A percentile compares a stretch with the other conserved stretches of the same genome.
Conservation (phyloP, 1,140 invertebrate genomes). For the Neotoxoptera formosana region DNA sequence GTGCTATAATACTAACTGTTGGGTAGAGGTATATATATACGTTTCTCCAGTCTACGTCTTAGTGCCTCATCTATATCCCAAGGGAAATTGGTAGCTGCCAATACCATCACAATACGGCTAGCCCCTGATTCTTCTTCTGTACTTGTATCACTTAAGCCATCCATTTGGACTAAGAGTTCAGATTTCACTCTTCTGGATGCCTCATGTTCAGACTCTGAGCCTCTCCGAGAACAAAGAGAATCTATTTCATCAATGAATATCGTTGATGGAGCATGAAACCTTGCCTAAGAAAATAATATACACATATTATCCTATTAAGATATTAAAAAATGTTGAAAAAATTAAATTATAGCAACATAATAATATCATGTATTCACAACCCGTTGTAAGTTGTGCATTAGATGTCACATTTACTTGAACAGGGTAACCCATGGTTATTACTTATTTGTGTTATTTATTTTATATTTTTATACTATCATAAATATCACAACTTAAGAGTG, state of each 20-base stretch:
- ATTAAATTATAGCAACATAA: not conserved
- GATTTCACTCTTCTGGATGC: constrained; percentile 97
- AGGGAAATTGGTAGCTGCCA: constrained; percentile 99
- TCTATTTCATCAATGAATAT: constrained; percentile 99
- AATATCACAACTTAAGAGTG: not conserved
- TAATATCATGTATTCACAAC: not conserved
- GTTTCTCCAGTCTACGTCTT: constrained; percentile 92
- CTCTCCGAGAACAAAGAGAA: constrained; percentile 94
- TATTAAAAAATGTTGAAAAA: constrained; percentile 51
- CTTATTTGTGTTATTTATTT: not conserved
- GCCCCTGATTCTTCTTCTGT: constrained; percentile 68
- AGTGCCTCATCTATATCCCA: constrained; percentile 99
- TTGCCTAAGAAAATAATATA: constrained; percentile 72
- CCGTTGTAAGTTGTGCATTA: not conserved
- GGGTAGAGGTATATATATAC: constrained; percentile 99
- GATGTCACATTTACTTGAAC: not conserved
- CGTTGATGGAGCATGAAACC: constrained; percentile 98
- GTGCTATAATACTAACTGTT: constrained; percentile 71
- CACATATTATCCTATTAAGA: not conserved
- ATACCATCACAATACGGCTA: constrained; percentile 92
- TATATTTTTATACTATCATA: not conserved
- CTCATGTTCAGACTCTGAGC: constrained; percentile 97
- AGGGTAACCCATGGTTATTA: not conserved
- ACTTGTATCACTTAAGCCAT: constrained; percentile 82
- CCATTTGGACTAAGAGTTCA: constrained; percentile 98